These are phyloP conservation scores for Intellagama lesueurii DNA, from an alignment of 2,797 vertebrate species.

Conservation along the genomic window DNA sequence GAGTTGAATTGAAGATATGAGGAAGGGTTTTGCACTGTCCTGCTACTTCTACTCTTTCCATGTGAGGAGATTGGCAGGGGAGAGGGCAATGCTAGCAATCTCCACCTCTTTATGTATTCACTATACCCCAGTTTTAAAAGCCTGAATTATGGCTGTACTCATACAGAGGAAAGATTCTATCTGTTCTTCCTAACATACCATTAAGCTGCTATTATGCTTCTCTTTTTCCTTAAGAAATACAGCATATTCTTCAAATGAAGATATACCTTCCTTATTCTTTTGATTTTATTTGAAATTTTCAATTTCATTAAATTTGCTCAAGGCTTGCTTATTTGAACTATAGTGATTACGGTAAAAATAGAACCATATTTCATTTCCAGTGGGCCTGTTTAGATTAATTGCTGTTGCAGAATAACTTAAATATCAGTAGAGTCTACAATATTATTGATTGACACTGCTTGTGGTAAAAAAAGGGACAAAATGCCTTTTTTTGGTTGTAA, in stretches of 20 bases:
- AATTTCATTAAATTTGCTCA: neutral
- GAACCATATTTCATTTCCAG: neutral
- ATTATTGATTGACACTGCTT: neutral
- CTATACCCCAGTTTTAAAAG: too few relatives aligned
- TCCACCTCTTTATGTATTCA: neutral
- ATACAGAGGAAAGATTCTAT: neutral
- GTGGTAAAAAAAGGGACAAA: too few relatives aligned
- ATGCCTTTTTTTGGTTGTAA: neutral
- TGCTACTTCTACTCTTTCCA: neutral
- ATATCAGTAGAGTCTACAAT: neutral
- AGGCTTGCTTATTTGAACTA: neutral
- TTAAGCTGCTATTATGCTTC: neutral
- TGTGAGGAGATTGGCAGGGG: neutral
- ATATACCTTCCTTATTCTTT: neutral
- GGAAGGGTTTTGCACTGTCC: neutral
- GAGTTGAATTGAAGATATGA: neutral
- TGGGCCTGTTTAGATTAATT: neutral
- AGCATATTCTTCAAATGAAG: neutral
- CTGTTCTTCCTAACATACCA: neutral
- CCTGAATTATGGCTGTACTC: neutral
- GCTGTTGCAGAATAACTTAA: neutral
- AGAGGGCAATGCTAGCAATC: neutral
- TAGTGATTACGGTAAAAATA: neutral
- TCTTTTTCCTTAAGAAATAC: constrained; percentile 1
- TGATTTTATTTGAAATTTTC: constrained; percentile 2